Conservation (phyloP, 2,888 invertebrate species). For the Shargacucullia verbasci region DNA sequence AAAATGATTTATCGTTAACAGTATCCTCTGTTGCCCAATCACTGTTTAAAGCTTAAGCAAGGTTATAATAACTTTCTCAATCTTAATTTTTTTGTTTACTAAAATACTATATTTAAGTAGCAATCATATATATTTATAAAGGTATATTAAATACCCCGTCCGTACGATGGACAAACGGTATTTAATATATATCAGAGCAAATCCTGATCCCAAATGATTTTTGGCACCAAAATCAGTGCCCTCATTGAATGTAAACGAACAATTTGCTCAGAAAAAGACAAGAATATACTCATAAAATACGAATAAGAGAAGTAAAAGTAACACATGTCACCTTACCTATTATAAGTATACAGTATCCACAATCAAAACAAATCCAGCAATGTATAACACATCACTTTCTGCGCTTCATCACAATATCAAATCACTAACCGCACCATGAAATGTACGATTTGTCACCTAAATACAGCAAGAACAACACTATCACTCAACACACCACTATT, state of each 20-base stretch:
- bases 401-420: conserved; percentile 66
- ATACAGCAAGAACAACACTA: conserved; percentile 55
- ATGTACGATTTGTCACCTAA: conserved; percentile 74
- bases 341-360: conserved; percentile 22
- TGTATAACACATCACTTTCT: conserved; percentile 59
- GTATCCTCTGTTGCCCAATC: too few species aligned
- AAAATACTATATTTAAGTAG: too few species aligned
- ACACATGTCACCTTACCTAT: conserved; percentile 50
- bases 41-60: too few species aligned
- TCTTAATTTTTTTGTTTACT: too few species aligned
- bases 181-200: background rate
- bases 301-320: conserved; percentile 11
- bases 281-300: background rate
- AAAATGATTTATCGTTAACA: too few species aligned
- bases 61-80: too few species aligned
- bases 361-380: conserved; percentile 48
- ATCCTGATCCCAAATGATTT: conserved; percentile 2
- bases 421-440: conserved; percentile 49
- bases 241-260: conserved; percentile 6
- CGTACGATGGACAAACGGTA: background rate
- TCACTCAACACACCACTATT: conserved; percentile 67
- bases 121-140: too few species aligned
- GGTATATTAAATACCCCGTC: too few species aligned
- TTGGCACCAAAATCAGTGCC: conserved; percentile 18
- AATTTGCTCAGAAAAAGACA: conserved; percentile 14